Evolutionary conservation across 2,888 invertebrate species (phyloP), one percentile per base, ranked within the genome.

Genomic region (Orthosia gracilis): DNA sequence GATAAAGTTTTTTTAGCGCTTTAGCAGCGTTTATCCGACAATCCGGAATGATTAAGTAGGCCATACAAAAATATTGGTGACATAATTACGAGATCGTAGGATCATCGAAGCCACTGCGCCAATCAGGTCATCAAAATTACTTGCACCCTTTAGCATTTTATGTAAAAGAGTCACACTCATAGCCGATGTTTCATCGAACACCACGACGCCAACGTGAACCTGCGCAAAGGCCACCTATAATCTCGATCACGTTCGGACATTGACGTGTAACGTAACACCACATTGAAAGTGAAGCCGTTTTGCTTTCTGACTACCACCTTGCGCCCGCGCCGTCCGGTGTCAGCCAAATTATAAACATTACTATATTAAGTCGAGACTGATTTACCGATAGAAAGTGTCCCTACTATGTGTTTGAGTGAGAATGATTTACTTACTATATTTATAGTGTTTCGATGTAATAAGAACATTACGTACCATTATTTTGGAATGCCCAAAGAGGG

Each of bases 281-380:
- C 85, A 85, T 86, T 86, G 94, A 95, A 95, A 95, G 95, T 92
- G 93, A 93, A 88, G 86, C 87, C 92, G 94, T 94, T 92, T 94
- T 95, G 94, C 95, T 95, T 95, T 95, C 95, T 95, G 94, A 90
- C 90, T 92, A 84, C 85, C 86, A 81, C 85, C 78, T 7, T 40
- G 40, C 40, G 40, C 40, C 40, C 1, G 40, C 40, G 40, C 40
- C 40, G 80, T 66, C 80, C 81, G 84, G 82, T 83, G 82, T 73
- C 84, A 70, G 78, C 50, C 76, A 91, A 91, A 94, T 92, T 89
- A 92, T 91, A 90, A 89, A 88, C 88, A 93, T 93, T 89, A 87
- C 78, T 79, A 82, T 77, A 82, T 89, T 86, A 76, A 76, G 76
- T 85, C 75, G 77, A 77, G 80, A 82, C 77, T 76, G 80, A 82